phyloP scores from a whole-genome alignment of 2,888 invertebrate genomes.

The Xestoiulus laeticollis region DNA sequence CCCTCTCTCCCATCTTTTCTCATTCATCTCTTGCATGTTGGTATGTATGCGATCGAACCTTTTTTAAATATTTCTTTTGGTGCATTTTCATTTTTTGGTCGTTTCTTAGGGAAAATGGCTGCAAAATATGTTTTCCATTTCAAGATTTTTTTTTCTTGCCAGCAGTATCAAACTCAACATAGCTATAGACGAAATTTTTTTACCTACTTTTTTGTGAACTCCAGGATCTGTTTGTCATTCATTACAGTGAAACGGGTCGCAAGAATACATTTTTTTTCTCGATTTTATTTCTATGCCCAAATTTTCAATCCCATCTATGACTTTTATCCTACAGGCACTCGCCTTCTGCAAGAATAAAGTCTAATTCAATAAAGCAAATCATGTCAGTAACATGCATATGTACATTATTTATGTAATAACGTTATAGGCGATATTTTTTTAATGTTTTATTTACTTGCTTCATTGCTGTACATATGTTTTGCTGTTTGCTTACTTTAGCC shows the following conservation, averaged over 20 bases:
- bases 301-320: neutral
- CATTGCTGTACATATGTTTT: too few species aligned
- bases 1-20: neutral
- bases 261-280: neutral
- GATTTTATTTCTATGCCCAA: neutral
- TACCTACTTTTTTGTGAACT: neutral
- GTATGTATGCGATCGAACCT: neutral
- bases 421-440: neutral
- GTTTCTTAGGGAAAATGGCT: neutral
- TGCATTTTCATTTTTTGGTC: constrained; percentile 25
- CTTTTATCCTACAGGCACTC: neutral
- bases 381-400: neutral
- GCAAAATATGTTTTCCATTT: neutral
- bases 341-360: neutral
- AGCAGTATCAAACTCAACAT: neutral
- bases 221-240: constrained; percentile 25
- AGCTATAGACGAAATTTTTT: neutral
- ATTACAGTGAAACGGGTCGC: constrained; percentile 1
- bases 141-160: neutral
- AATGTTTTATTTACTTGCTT: neutral
- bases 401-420: neutral
- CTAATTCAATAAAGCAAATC: constrained; percentile 7
- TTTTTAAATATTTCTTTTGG: neutral
- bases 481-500: too few species aligned
- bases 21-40: neutral